A percentile compares a stretch with the other conserved stretches of the same genome.
Conservation (phyloP, 1,140 invertebrate species). For the Aporrectodea caliginosa region DNA sequence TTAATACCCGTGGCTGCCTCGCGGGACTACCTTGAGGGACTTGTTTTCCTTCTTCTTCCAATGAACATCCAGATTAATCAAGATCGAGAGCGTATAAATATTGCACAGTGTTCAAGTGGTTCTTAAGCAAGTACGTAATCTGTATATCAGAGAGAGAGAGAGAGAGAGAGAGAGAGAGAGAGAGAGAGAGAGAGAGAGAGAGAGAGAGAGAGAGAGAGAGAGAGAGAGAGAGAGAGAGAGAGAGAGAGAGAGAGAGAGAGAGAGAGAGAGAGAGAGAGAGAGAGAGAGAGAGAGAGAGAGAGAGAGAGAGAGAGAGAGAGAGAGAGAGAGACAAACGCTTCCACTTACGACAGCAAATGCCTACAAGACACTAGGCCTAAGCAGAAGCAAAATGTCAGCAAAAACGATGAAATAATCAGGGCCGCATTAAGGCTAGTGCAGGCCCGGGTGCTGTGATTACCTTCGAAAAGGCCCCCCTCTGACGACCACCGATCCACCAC, state of each 20-base stretch:
- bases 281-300: constrained; percentile 47
- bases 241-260: neutral
- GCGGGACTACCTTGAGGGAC: no score
- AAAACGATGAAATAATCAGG: neutral
- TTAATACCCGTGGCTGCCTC: no score
- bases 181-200: constrained; percentile 36
- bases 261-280: constrained; percentile 21
- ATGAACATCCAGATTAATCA: no score
- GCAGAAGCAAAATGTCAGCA: no score
- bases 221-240: constrained; percentile 22
- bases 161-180: constrained; percentile 35
- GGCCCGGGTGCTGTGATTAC: neutral
- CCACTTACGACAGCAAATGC: no score
- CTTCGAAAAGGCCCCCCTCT: neutral
- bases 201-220: constrained; percentile 20
- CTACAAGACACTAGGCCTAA: no score
- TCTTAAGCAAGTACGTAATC: no score
- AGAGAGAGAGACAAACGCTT: neutral
- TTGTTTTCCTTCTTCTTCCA: no score
- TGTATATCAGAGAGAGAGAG: constrained; percentile 33
- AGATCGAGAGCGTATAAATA: no score
- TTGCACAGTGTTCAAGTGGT: no score
- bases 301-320: constrained; percentile 24
- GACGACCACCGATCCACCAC: neutral
- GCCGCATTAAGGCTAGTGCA: neutral